Conservation (phyloP, 2,113 vertebrate genomes). For the Pelecanus crispus region DNA sequence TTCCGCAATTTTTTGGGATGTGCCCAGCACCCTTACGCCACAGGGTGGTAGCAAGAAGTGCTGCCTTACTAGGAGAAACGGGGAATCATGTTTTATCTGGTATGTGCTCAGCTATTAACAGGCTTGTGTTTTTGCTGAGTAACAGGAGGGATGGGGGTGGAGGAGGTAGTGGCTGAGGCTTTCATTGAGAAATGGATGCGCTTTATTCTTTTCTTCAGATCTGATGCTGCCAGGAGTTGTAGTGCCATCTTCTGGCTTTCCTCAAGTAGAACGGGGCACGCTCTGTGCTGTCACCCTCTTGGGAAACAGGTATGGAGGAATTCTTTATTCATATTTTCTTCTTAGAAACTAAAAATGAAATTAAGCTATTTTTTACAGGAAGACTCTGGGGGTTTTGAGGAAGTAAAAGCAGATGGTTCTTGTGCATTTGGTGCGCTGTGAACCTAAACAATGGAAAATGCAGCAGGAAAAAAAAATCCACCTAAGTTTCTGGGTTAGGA, state of each 20-base stretch:
- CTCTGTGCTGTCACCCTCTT: constrained; percentile 85
- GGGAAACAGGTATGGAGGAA: constrained; percentile 79
- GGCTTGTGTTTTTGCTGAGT: background rate
- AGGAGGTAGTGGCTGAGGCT: background rate
- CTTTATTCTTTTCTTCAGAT: constrained; percentile 71
- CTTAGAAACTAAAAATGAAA: background rate
- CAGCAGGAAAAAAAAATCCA: background rate
- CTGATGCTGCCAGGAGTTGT: constrained; percentile 95
- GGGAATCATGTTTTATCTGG: background rate
- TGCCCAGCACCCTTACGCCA: background rate
- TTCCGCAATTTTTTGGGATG: background rate
- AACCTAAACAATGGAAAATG: background rate
- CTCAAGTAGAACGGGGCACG: constrained; percentile 78
- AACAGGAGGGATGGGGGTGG: background rate
- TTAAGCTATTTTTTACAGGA: background rate
- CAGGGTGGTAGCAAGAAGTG: background rate
- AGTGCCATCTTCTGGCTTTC: constrained; percentile 83
- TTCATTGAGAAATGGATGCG: background rate
- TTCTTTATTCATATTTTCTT: background rate
- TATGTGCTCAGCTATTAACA: background rate
- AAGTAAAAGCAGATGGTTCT: background rate
- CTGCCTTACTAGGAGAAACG: background rate
- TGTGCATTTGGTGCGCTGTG: fast-evolving
- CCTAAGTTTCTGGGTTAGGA: background rate
- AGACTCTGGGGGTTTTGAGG: background rate